phyloP scores from a whole-genome alignment of 2,113 vertebrate genomes.

The Rhea americana region DNA sequence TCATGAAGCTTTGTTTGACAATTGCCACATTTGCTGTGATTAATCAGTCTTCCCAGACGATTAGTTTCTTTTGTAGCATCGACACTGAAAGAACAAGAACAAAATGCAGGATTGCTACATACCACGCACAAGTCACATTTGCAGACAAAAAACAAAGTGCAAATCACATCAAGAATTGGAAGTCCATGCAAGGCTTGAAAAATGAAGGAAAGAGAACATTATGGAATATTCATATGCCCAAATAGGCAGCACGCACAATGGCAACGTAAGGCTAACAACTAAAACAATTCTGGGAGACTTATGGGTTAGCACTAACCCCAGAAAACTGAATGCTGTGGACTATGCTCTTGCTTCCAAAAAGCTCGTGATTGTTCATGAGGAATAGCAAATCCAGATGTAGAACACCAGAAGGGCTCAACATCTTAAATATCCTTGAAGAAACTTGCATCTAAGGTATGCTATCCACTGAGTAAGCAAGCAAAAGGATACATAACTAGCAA shows the following conservation, averaged over 20 bases:
- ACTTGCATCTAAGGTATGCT: background rate
- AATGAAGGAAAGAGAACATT: background rate
- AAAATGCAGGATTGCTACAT: background rate
- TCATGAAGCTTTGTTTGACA: constrained; percentile 94
- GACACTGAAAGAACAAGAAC: constrained; percentile 76
- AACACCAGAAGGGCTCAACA: background rate
- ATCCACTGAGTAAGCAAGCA: background rate
- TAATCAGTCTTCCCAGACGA: constrained; percentile 90
- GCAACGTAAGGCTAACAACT: background rate
- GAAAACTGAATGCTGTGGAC: background rate
- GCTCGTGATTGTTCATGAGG: background rate
- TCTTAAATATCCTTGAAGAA: background rate
- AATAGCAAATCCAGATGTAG: background rate
- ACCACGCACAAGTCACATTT: fast-evolving
- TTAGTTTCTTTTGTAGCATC: constrained; percentile 90
- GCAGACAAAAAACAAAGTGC: background rate
- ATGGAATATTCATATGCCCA: background rate
- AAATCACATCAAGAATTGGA: background rate
- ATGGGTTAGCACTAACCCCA: background rate
- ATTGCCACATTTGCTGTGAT: constrained; percentile 95
- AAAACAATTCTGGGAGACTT: background rate
- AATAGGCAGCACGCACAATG: background rate
- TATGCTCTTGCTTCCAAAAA: background rate
- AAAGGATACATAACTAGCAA: background rate
- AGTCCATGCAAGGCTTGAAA: background rate